Conservation (phyloP, 2,113 vertebrate species). For the Catharus minimus region DNA sequence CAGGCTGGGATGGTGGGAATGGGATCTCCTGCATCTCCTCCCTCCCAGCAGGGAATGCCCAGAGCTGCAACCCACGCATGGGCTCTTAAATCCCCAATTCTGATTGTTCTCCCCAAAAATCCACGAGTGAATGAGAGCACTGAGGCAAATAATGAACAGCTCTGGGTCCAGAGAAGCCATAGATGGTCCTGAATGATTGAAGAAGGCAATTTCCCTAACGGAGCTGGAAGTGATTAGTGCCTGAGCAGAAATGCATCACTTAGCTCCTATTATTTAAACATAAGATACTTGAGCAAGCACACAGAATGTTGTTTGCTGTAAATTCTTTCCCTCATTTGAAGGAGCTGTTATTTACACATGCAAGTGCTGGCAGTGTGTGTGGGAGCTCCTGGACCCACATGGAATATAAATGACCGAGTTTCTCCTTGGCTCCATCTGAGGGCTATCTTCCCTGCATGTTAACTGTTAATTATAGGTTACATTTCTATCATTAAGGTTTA, state of each 20-base stretch:
- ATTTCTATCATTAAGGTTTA: slow-evolving; percentile 10
- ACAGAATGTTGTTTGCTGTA: slow-evolving; percentile 10
- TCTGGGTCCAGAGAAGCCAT: not conserved
- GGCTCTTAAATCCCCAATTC: not conserved
- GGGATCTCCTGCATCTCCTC: rapidly evolving
- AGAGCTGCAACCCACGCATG: rapidly evolving
- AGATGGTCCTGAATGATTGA: slow-evolving; percentile 30
- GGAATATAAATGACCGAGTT: slow-evolving; percentile 38
- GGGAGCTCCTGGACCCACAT: not conserved
- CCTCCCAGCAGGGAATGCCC: not conserved
- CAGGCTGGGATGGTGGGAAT: not conserved
- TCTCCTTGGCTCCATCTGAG: slow-evolving; percentile 11
- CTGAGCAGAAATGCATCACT: slow-evolving; percentile 19
- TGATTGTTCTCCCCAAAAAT: not conserved
- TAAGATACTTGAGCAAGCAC: not conserved
- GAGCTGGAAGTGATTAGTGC: slow-evolving; percentile 40
- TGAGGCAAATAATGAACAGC: not conserved
- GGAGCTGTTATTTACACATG: slow-evolving; percentile 11
- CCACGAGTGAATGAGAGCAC: rapidly evolving
- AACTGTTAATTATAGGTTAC: slow-evolving; percentile 44
- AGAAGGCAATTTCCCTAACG: slow-evolving; percentile 5
- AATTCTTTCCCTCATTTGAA: not conserved
- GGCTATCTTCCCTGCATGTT: slow-evolving; percentile 10
- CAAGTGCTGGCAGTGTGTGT: not conserved
- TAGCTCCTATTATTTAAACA: slow-evolving; percentile 24